These are phyloP conservation scores for Drosophila koepferae DNA, from an alignment of 2,888 invertebrate species.

Conservation along the genomic window DNA sequence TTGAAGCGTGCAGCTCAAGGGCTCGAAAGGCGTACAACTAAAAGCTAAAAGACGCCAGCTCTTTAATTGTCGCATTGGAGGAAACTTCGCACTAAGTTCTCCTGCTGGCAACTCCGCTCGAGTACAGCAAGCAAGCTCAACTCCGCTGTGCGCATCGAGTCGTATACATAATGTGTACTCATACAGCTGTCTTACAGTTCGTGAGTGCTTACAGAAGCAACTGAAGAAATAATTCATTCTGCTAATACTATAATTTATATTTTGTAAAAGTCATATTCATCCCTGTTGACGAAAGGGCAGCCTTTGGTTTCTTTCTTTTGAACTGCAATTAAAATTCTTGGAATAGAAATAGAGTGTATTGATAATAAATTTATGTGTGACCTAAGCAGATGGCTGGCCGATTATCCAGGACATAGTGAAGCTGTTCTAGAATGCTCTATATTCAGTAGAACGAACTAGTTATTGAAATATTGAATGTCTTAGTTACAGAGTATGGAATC, in stretches of 20 bases:
- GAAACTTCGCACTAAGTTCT: constrained; percentile 36
- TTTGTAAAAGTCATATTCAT: no score
- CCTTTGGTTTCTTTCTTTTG: not conserved
- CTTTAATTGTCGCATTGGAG: constrained; percentile 62
- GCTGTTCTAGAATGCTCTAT: not conserved
- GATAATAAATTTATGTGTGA: not conserved
- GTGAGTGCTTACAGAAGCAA: not conserved
- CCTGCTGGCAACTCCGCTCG: constrained; percentile 3
- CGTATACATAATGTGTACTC: constrained; percentile 65
- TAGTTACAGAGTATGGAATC: not conserved
- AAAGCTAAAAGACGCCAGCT: constrained; percentile 9
- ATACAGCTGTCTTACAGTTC: constrained; percentile 4
- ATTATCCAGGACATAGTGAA: not conserved
- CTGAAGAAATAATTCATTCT: no score
- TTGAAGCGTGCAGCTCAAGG: constrained; percentile 54
- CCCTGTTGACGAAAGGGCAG: not conserved
- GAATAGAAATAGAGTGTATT: not conserved
- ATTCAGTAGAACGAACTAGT: not conserved
- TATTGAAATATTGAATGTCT: not conserved
- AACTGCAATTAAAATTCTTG: not conserved
- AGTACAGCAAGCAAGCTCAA: constrained; percentile 3
- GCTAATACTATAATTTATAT: no score
- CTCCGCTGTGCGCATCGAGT: constrained; percentile 21
- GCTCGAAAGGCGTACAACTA: constrained; percentile 11
- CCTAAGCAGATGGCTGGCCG: not conserved